Evolutionary conservation across 2,888 invertebrate species (phyloP).

Genomic region (Luperina testacea): DNA sequence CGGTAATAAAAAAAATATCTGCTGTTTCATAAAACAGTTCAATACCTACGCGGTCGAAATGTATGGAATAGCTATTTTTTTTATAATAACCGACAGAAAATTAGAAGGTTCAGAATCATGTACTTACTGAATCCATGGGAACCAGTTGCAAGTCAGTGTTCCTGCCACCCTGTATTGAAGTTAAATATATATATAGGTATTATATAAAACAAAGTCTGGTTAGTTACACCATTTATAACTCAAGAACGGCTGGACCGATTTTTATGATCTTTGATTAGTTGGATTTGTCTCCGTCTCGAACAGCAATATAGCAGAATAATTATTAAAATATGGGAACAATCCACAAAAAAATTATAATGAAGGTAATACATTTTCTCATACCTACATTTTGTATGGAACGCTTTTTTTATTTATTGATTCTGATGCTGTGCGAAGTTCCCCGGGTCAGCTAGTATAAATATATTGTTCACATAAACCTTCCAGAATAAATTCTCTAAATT

Average conservation of each 20-base stretch:
- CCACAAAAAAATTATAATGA: no score
- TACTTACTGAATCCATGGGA: background rate
- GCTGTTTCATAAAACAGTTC: background rate
- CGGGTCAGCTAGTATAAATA: background rate
- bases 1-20: background rate
- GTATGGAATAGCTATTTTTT: background rate
- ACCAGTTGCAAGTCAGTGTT: background rate
- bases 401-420: no score
- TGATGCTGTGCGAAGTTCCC: no score
- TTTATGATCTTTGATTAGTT: no score
- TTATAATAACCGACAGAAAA: background rate
- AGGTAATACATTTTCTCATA: no score
- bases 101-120: background rate
- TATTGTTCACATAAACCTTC: background rate
- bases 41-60: background rate
- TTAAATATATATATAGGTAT: background rate
- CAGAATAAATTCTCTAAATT: background rate
- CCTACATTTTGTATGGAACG: no score
- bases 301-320: no score
- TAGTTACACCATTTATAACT: no score
- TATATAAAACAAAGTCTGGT: no score
- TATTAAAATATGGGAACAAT: no score
- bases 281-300: no score
- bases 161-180: background rate
- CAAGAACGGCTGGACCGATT: no score